Conservation (phyloP, 2,888 invertebrate genomes). For the Exephanes ischioxanthus region DNA sequence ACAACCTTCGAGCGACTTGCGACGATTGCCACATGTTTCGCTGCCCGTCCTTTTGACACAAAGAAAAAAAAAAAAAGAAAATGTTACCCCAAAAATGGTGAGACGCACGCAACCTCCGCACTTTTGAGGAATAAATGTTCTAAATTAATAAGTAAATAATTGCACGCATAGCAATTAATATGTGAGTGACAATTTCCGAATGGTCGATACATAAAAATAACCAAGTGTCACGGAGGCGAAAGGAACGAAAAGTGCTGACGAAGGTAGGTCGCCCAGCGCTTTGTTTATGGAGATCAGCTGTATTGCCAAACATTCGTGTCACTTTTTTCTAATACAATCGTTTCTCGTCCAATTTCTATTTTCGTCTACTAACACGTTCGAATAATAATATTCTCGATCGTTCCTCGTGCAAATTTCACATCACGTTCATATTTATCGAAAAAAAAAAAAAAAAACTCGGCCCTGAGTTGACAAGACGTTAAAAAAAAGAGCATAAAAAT, state of each 20-base stretch:
- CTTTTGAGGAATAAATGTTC: constrained; percentile 77
- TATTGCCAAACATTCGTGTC: constrained; percentile 79
- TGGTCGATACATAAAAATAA: constrained; percentile 71
- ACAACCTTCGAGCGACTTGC: constrained; percentile 34
- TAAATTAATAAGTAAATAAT: constrained; percentile 79
- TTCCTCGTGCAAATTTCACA: constrained; percentile 68
- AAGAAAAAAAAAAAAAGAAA: constrained; percentile 52
- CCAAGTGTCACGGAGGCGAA: constrained; percentile 69
- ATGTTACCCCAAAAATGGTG: constrained; percentile 76
- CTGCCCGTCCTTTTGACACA: constrained; percentile 41
- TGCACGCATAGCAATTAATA: constrained; percentile 71
- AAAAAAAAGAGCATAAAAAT: constrained; percentile 3
- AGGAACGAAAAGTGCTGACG: constrained; percentile 69
- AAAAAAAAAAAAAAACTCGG: not conserved
- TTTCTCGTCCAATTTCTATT: constrained; percentile 70
- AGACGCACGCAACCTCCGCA: constrained; percentile 74
- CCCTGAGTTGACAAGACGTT: not conserved
- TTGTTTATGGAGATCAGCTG: constrained; percentile 84
- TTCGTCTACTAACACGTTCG: constrained; percentile 65
- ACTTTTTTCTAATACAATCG: constrained; percentile 63
- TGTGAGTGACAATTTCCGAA: constrained; percentile 75
- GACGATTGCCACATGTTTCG: not conserved
- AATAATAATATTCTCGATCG: constrained; percentile 23
- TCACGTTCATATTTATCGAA: not conserved
- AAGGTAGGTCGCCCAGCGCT: constrained; percentile 79